Conservation (phyloP, 2,888 invertebrate species). For the Asteroscopus sphinx region DNA sequence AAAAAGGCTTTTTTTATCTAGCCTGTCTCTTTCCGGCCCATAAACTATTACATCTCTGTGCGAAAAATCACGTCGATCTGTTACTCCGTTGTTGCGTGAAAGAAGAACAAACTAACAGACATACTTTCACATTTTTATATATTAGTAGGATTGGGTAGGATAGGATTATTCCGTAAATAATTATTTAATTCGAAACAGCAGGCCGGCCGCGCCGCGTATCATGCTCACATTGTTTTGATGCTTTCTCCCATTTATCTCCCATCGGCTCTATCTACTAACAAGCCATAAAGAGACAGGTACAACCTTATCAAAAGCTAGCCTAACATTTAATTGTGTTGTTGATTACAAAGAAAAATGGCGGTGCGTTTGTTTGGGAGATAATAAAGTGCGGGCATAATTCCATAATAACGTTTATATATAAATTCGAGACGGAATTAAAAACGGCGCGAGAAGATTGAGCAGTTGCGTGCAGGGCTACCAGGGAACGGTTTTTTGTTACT, state of each 20-base stretch:
- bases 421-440: conserved; percentile 66
- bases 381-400: conserved; percentile 68
- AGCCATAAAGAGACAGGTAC: conserved; percentile 33
- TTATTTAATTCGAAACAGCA: too few relatives aligned
- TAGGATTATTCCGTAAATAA: too few relatives aligned
- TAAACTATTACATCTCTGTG: too few relatives aligned
- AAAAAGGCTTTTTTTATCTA: too few relatives aligned
- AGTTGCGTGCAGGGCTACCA: conserved; percentile 51
- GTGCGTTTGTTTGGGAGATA: conserved; percentile 51
- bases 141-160: too few relatives aligned
- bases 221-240: neutral
- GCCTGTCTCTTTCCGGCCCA: too few relatives aligned
- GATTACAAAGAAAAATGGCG: conserved; percentile 38
- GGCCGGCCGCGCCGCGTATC: neutral
- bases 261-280: conserved; percentile 7
- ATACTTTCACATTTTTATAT: too few relatives aligned
- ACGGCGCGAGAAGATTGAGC: conserved; percentile 57
- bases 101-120: too few relatives aligned
- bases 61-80: too few relatives aligned
- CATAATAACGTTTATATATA: conserved; percentile 66
- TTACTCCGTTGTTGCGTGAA: too few relatives aligned
- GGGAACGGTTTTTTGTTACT: neutral
- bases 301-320: conserved; percentile 38
- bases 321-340: conserved; percentile 43
- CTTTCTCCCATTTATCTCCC: conserved; percentile 6